Evolutionary conservation across 2,113 vertebrate genomes (phyloP).

Genomic region (Catharus fuscescens): DNA sequence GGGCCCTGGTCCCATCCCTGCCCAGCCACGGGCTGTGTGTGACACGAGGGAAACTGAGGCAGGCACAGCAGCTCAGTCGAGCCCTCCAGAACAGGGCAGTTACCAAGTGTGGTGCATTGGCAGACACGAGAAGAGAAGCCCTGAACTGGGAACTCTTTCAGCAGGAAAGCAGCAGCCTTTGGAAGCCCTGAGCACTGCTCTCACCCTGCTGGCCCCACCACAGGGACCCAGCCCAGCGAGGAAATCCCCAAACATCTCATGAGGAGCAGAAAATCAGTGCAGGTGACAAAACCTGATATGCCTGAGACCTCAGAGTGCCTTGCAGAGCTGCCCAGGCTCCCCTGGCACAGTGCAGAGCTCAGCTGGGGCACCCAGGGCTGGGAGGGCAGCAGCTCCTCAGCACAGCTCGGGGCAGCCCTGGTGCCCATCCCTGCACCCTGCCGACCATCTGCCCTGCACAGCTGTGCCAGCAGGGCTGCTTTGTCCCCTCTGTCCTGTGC

Average conservation of each 20-base stretch:
- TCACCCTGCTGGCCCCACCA: accelerated
- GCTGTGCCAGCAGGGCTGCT: accelerated
- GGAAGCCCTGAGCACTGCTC: neutral
- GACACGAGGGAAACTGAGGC: neutral
- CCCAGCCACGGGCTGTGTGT: too few relatives aligned
- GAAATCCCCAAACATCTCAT: neutral
- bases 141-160: neutral
- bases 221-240: neutral
- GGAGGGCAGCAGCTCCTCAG: neutral
- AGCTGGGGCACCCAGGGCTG: neutral
- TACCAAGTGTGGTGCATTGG: neutral
- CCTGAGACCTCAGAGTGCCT: neutral
- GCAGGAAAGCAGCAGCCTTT: neutral
- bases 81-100: neutral
- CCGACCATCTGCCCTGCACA: neutral
- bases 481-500: accelerated
- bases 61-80: neutral
- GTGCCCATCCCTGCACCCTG: accelerated
- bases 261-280: neutral
- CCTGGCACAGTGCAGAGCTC: neutral
- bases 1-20: neutral
- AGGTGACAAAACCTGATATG: neutral
- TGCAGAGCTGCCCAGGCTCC: neutral
- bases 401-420: neutral
- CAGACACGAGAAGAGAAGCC: neutral